Evolutionary conservation across 2,797 vertebrate species (phyloP).

Genomic region (Borostomias antarcticus): DNA sequence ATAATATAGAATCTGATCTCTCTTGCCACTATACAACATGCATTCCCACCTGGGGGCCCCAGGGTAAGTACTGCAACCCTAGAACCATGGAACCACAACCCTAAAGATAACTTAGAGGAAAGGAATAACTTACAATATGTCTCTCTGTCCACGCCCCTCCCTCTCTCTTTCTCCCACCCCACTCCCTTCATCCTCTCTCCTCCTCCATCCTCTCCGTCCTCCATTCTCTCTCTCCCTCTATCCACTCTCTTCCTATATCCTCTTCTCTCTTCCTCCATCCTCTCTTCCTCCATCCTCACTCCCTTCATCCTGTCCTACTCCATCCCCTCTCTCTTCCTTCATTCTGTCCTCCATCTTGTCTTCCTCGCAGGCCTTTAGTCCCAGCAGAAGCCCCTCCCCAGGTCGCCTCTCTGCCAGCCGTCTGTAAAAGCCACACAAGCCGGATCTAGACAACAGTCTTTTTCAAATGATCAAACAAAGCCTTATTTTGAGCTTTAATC

Average conservation of each 20-base stretch:
- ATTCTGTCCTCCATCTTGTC: background rate
- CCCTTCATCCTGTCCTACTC: background rate
- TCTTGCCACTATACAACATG: conserved; percentile 36
- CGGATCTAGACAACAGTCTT: too few relatives aligned
- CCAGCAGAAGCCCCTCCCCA: conserved; percentile 71
- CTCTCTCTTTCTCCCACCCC: background rate
- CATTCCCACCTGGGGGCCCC: conserved; percentile 37
- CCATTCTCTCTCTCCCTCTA: background rate
- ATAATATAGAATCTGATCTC: conserved; percentile 16
- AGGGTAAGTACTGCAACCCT: conserved; percentile 52
- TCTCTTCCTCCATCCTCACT: background rate
- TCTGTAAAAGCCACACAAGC: too few relatives aligned
- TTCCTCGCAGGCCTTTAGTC: conserved; percentile 61
- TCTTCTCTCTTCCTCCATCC: background rate
- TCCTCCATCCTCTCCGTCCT: background rate
- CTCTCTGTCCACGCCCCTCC: background rate
- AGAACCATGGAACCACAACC: too few relatives aligned
- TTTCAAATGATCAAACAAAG: background rate
- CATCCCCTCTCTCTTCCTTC: background rate
- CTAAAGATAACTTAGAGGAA: too few relatives aligned
- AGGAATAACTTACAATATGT: too few relatives aligned
- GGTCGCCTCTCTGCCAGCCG: conserved; percentile 60
- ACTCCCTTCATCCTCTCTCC: background rate
- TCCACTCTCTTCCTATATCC: background rate
- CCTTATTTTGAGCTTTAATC: conserved; percentile 18